Percentiles rank a stretch among this genome's conserved stretches.
Conservation (phyloP, 2,797 vertebrate species). For the Diceros bicornis region DNA sequence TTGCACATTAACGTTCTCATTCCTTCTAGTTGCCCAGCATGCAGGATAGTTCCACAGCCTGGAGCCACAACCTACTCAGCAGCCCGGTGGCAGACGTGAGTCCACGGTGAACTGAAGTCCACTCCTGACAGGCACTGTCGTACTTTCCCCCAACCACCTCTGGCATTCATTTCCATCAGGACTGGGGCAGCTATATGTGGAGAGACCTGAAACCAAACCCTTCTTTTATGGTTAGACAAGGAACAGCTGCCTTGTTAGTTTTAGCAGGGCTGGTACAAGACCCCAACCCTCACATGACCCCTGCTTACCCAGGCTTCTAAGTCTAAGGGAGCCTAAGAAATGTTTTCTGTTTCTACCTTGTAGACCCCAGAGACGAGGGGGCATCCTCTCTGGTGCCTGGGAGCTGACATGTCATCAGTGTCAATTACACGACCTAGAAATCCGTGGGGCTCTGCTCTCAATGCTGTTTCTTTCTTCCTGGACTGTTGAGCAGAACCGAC, state of each 20-base stretch:
- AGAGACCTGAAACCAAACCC: background rate
- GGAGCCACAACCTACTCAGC: background rate
- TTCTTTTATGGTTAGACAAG: background rate
- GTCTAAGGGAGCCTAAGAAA: background rate
- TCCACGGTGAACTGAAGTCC: background rate
- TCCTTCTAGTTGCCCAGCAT: too few species aligned
- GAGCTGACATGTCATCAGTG: background rate
- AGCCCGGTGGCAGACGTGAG: background rate
- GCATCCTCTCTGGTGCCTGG: background rate
- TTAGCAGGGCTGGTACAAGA: too few species aligned
- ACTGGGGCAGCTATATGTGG: too few species aligned
- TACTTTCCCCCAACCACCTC: background rate
- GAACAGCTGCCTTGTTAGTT: background rate
- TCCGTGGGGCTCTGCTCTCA: background rate
- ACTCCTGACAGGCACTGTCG: accelerated
- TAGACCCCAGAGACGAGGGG: background rate
- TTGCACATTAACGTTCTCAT: too few species aligned
- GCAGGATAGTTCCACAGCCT: background rate
- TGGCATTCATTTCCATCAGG: background rate
- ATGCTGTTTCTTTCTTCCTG: background rate
- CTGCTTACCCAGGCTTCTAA: background rate
- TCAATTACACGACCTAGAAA: too few species aligned
- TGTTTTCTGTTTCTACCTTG: background rate
- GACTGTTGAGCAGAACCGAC: background rate
- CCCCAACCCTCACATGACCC: background rate